Conservation (phyloP, 2,113 vertebrate species). For the Tachysurus fulvidraco region DNA sequence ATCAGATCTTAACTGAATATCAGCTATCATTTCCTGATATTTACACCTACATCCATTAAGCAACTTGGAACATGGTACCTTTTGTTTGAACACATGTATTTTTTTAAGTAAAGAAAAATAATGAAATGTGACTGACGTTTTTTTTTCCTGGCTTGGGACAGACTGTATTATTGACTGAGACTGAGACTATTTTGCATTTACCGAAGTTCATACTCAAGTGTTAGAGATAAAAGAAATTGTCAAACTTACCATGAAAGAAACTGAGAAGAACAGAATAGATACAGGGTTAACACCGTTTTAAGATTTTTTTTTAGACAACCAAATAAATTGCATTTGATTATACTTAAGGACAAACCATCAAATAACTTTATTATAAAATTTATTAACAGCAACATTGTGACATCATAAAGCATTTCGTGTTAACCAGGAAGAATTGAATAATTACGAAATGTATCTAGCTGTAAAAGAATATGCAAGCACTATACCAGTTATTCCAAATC, state of each 20-base stretch:
- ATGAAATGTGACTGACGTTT: not conserved
- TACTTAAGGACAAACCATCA: not conserved
- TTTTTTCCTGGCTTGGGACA: not conserved
- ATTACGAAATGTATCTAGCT: not conserved
- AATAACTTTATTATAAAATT: slow-evolving; percentile 13
- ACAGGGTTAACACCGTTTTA: not conserved
- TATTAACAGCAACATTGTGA: slow-evolving; percentile 12
- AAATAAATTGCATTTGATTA: not conserved
- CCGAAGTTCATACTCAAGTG: not conserved
- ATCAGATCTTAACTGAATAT: not conserved
- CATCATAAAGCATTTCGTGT: too few species aligned
- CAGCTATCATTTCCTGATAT: not conserved
- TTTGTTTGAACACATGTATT: not conserved
- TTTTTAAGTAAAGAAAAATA: not conserved
- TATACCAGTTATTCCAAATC: not conserved
- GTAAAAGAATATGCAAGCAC: not conserved
- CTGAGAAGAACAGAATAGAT: not conserved
- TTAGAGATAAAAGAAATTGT: not conserved
- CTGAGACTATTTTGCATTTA: not conserved
- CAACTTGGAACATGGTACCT: not conserved
- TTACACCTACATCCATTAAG: not conserved
- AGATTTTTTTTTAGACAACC: not conserved
- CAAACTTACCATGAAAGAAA: not conserved
- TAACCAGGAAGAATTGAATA: slow-evolving; percentile 1
- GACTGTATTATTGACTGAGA: not conserved